These are phyloP conservation scores for Sipha flava DNA, from an alignment of 1,140 invertebrate genomes.

Conservation along the genomic window DNA sequence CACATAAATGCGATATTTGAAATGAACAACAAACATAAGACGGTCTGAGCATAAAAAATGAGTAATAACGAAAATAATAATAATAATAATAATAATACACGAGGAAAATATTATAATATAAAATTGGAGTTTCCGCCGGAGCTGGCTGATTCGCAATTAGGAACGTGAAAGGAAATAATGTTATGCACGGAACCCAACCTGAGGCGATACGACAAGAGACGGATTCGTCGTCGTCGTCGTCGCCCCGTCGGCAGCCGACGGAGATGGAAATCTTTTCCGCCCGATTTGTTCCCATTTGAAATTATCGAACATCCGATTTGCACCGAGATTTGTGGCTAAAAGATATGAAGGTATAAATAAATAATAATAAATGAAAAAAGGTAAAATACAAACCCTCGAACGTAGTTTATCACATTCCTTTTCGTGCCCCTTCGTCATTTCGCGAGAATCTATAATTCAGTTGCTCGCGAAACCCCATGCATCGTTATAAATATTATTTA, in stretches of 20 bases:
- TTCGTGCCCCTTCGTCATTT: too few relatives aligned
- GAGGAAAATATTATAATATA: not conserved
- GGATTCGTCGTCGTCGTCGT: not conserved
- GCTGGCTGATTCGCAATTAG: conserved; percentile 27
- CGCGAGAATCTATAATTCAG: too few relatives aligned
- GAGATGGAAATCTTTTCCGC: conserved; percentile 24
- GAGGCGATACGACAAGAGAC: not conserved
- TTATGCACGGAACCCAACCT: conserved; percentile 8
- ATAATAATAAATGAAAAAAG: not conserved
- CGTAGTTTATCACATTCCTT: too few relatives aligned
- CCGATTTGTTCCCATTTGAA: not conserved
- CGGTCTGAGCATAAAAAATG: not conserved
- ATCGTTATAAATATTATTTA: too few relatives aligned
- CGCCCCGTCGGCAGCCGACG: not conserved
- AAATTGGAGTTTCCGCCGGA: conserved; percentile 27
- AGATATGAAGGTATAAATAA: not conserved
- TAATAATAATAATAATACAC: not conserved
- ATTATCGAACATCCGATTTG: conserved; percentile 6
- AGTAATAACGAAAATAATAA: not conserved
- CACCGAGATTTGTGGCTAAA: not conserved
- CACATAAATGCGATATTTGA: not conserved
- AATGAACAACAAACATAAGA: conserved; percentile 10
- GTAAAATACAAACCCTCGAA: not conserved
- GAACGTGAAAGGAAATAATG: conserved; percentile 20
- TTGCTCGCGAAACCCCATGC: too few relatives aligned